phyloP scores from a whole-genome alignment of 2,113 vertebrate genomes.

The Mormoops blainvillei region DNA sequence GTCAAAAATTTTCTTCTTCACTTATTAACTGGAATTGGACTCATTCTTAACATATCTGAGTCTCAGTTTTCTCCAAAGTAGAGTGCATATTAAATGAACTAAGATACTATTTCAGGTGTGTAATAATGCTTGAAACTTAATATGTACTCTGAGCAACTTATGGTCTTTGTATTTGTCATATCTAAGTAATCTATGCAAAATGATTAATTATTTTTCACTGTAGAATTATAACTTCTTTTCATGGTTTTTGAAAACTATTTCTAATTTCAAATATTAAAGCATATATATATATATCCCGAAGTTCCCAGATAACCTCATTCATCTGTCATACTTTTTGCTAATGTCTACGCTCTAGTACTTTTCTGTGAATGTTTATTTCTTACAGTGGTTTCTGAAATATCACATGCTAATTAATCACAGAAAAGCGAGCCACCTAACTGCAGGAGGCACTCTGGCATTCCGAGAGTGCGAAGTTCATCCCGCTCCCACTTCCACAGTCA shows the following conservation, averaged over 20 bases:
- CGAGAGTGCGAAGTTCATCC: background rate
- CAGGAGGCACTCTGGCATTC: background rate
- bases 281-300: background rate
- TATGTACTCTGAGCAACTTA: background rate
- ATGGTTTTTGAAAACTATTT: background rate
- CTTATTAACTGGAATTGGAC: background rate
- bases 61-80: background rate
- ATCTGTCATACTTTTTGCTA: background rate
- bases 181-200: background rate
- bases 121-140: background rate
- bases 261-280: background rate
- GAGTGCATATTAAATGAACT: background rate
- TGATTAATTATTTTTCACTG: background rate
- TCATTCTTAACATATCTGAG: background rate
- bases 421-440: background rate
- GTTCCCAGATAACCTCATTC: background rate
- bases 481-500: background rate
- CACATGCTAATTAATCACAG: background rate
- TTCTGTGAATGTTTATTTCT: background rate
- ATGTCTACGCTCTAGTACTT: background rate
- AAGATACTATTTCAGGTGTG: background rate
- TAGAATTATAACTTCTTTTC: background rate
- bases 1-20: background rate
- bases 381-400: background rate
- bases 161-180: background rate